These are phyloP conservation scores for Trissonchulus latispiculum DNA, from an alignment of 2,888 invertebrate genomes.

Conservation along the genomic window DNA sequence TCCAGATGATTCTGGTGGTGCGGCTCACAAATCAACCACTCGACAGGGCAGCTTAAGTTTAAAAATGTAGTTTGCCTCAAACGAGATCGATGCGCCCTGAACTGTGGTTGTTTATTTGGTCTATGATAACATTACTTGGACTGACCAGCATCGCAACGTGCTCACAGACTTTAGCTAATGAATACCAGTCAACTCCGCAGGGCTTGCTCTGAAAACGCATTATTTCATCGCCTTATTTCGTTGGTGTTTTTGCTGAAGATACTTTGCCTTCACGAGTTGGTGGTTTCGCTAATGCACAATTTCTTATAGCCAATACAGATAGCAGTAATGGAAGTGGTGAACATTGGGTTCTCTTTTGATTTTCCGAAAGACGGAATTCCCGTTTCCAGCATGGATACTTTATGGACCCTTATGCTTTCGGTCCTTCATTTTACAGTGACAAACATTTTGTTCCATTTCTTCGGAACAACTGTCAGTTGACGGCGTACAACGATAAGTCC, in stretches of 20 bases:
- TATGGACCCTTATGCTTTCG: neutral
- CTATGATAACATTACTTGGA: neutral
- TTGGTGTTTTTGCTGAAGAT: neutral
- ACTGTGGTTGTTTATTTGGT: conserved; percentile 7
- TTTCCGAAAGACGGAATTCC: neutral
- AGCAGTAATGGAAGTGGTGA: neutral
- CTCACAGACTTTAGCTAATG: neutral
- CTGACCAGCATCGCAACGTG: neutral
- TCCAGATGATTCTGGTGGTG: conserved; percentile 1
- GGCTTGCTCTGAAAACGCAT: neutral
- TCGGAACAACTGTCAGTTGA: neutral
- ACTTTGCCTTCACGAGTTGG: neutral
- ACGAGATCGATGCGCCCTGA: conserved; percentile 2
- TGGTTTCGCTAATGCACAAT: neutral
- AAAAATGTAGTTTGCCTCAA: conserved; percentile 5
- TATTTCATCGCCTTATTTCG: neutral
- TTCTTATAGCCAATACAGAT: conserved; percentile 1
- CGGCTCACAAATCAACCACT: neutral
- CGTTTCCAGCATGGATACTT: too few relatives aligned
- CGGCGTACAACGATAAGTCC: neutral
- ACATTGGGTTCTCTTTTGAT: conserved; percentile 1
- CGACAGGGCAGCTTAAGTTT: neutral
- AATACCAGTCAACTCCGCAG: neutral
- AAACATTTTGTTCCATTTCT: neutral
- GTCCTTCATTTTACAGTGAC: neutral